Conservation (phyloP, 2,888 invertebrate genomes). For the Platycnemis pennipes region DNA sequence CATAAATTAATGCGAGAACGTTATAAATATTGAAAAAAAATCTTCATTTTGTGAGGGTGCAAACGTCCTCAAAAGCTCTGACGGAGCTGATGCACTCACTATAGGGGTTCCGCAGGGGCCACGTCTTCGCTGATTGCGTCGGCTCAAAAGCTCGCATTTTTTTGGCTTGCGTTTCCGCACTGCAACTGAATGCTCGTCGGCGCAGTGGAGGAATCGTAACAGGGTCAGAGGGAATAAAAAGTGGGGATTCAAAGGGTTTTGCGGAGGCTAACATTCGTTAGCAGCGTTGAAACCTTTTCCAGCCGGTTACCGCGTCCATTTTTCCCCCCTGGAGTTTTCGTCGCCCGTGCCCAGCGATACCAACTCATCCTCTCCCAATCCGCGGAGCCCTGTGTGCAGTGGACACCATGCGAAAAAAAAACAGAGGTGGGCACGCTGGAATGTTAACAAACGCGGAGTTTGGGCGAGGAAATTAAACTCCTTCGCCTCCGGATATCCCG, state of each 20-base stretch:
- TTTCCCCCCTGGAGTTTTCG: background rate
- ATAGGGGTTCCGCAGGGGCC: background rate
- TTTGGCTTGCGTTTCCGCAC: background rate
- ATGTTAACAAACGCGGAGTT: background rate
- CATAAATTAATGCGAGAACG: too few species aligned
- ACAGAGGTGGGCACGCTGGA: background rate
- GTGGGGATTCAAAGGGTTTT: background rate
- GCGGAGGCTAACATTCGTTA: background rate
- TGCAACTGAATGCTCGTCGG: background rate
- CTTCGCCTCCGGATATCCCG: background rate
- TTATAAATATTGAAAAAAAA: background rate
- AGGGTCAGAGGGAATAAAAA: background rate
- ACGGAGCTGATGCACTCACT: background rate
- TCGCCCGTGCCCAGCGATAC: background rate
- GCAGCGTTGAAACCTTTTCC: background rate
- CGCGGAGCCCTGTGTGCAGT: background rate
- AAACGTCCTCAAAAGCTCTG: background rate
- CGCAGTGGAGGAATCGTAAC: background rate
- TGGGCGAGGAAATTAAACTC: background rate
- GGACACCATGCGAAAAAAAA: background rate
- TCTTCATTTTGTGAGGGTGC: background rate
- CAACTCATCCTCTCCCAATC: background rate
- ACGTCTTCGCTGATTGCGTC: background rate
- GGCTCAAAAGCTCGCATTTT: background rate
- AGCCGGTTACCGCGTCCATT: background rate